Conservation (phyloP, 2,888 invertebrate genomes). For the Cephus pulcher region DNA sequence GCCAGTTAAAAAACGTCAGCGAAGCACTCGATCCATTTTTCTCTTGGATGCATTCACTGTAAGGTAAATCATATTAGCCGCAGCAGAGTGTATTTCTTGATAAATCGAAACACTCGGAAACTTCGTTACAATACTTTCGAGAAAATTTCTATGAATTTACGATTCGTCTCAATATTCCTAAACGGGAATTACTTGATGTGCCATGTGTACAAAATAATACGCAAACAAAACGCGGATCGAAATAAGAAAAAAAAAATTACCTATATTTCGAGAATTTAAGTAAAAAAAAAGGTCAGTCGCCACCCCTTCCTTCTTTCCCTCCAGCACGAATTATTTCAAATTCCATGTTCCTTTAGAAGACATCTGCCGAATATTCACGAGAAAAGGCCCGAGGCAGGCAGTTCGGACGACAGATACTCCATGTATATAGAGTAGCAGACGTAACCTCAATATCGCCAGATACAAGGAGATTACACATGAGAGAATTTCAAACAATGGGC, state of each 20-base stretch:
- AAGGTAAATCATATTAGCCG: background rate
- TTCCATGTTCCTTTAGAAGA: background rate
- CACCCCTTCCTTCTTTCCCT: background rate
- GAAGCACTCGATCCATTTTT: background rate
- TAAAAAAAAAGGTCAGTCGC: background rate
- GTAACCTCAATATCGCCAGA: background rate
- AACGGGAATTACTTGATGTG: background rate
- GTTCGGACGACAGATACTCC: background rate
- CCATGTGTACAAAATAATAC: background rate
- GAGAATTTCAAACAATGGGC: background rate
- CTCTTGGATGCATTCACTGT: background rate
- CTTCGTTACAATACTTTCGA: background rate
- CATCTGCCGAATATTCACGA: background rate
- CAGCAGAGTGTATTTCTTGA: background rate
- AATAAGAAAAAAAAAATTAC: background rate
- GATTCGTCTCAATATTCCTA: background rate
- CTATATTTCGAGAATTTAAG: background rate
- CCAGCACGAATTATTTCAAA: background rate
- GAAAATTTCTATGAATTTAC: background rate
- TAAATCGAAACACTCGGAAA: background rate
- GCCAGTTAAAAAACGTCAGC: background rate
- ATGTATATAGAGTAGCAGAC: background rate
- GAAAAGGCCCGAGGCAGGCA: background rate
- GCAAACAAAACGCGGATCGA: background rate
- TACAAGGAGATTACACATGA: background rate